phyloP scores from a whole-genome alignment of 2,888 invertebrate genomes.

The Papilio elwesi region DNA sequence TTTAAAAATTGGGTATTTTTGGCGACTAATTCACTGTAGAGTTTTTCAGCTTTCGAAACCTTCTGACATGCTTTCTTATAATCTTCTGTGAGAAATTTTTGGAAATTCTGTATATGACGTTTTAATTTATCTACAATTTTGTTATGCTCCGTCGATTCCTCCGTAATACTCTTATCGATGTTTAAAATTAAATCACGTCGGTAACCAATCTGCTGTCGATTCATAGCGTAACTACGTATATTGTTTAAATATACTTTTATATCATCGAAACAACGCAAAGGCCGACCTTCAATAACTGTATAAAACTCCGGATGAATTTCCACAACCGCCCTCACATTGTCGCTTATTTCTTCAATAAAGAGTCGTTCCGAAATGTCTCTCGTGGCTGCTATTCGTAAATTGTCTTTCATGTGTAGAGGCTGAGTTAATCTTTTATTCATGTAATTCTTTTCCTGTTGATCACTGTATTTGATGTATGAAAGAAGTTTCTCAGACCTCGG shows the following conservation, averaged over 20 bases:
- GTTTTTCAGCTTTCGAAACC: constrained; percentile 67
- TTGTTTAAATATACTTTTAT: constrained; percentile 84
- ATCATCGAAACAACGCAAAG: constrained; percentile 84
- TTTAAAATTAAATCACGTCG: constrained; percentile 72
- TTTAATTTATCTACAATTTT: constrained; percentile 64
- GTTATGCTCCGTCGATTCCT: constrained; percentile 67
- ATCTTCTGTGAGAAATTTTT: constrained; percentile 76
- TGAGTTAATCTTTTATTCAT: constrained; percentile 58
- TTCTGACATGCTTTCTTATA: constrained; percentile 73
- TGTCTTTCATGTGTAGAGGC: constrained; percentile 72
- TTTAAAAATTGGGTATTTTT: constrained; percentile 70
- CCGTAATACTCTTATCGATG: constrained; percentile 64
- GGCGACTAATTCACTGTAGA: constrained; percentile 60
- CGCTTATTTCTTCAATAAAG: constrained; percentile 82
- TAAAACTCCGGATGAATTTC: constrained; percentile 88
- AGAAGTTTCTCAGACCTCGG: constrained; percentile 75
- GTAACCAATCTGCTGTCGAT: constrained; percentile 78
- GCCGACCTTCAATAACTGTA: constrained; percentile 85
- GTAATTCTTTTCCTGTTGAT: constrained; percentile 68
- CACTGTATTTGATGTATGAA: constrained; percentile 77
- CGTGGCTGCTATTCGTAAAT: constrained; percentile 70
- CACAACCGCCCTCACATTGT: constrained; percentile 83
- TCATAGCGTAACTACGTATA: constrained; percentile 77
- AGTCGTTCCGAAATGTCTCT: constrained; percentile 84
- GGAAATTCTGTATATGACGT: constrained; percentile 73